Percentiles rank a stretch among this genome's conserved stretches.
These are phyloP conservation scores for Rousettus leschenaultii DNA, from an alignment of 2,113 vertebrate species.

Conservation along the genomic window DNA sequence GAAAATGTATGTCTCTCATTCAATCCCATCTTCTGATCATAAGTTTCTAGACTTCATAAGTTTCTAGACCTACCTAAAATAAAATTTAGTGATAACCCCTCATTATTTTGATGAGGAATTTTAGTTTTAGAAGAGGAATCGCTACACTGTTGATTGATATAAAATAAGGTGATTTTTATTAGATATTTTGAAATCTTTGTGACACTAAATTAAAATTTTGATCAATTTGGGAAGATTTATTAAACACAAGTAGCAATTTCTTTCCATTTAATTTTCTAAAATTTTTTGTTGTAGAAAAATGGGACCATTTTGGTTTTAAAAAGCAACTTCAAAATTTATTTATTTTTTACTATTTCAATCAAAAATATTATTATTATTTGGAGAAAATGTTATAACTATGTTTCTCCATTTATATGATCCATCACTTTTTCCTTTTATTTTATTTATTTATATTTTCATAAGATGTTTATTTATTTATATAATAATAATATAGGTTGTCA, in stretches of 20 bases:
- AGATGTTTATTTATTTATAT: neutral
- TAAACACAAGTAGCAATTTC: neutral
- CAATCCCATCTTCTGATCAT: neutral
- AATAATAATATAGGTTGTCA: neutral
- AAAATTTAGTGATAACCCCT: neutral
- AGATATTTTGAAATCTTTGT: neutral
- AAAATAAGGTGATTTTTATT: neutral
- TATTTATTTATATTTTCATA: neutral
- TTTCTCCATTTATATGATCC: neutral
- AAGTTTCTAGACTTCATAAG: neutral
- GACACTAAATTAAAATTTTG: neutral
- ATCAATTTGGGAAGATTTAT: neutral
- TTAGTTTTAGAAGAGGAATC: neutral
- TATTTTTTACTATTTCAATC: neutral
- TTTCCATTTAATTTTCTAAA: neutral
- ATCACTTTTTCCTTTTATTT: neutral
- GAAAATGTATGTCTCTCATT: neutral
- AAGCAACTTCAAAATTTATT: neutral
- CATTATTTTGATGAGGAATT: slow-evolving; percentile 19
- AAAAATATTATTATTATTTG: neutral
- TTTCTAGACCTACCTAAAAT: neutral
- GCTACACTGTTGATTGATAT: neutral
- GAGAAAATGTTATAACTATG: neutral
- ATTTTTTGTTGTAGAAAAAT: neutral
- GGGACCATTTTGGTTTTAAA: neutral